Evolutionary conservation across 2,888 invertebrate species (phyloP), one percentile per base, ranked within the genome.

Genomic region (Drosophila affinis): DNA sequence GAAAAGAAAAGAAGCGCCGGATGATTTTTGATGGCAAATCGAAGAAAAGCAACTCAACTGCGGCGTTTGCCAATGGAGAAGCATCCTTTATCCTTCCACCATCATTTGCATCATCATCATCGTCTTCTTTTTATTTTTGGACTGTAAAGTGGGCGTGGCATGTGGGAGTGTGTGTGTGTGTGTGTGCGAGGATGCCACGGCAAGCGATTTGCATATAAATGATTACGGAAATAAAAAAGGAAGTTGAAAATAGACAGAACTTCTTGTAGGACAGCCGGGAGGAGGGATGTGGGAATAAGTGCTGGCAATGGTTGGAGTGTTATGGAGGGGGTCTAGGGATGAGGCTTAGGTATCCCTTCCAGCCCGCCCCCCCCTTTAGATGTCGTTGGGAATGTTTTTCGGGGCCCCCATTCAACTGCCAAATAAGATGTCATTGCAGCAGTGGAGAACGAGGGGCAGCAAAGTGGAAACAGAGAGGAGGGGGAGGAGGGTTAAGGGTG

Each of bases 151-250:
- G 58, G 63, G 56, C 51, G 56, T 72, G 63, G 65, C 63, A 51
- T 68, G 67, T 67, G 48, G 60, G 58, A 65, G 51, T 57, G 45
- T 69, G 49, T 49, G 46, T 57, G 46, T 44, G 29, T 56, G 57
- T 47, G 75, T 60, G 52, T 57, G 67, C 60, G 44, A 63, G 67
- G 73, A 69, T 72, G 63, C 67, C 75, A 76, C 39, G 69, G 71
- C 87, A 69, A 80, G 74, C 87, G 86, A 86, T 86, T 86, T 86
- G 86, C 86, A 86, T 86, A 86, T 86, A 88, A 86, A 86, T 86
- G 89, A 86, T 87, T 81, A 87, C 87, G 87, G 86, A 86, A 88
- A 85, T 88, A 86, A 88, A 88, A 87, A 77, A 87, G 87, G 86
- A 86, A 86, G 87, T 87, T 76, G 82, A 80, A 72, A 86, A 81